Base-by-base conservation (phyloP, 2,888 invertebrate genomes). In the Tenthredo mesomela region DNA sequence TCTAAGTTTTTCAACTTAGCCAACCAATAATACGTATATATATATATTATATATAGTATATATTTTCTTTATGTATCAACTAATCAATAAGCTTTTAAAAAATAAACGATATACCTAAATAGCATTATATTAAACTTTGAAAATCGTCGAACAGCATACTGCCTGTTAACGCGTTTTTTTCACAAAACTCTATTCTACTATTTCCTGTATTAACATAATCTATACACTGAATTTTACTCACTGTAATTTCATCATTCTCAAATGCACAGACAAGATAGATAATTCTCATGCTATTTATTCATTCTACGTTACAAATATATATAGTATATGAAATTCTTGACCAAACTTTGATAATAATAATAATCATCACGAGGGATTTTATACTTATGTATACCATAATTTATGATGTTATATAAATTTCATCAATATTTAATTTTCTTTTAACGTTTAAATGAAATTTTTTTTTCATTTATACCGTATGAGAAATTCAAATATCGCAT, bases 21-120 rank as follows among this genome's bases (percentile, higher is more conserved):
- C 25, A 77, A 25, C 15, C 29, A n/a, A 50, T 50, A 54, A 33
- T n/a, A n/a, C n/a, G n/a, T n/a, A n/a, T 47, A 77, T 37, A 33
- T 29, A 18, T 2, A 33, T 33, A 50, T 29, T 33, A 33, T 33
- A 33, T 33, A 33, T 33, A 33, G 9, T 50, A 25, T 47, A 25
- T 25, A 43, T 47, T 33, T 54, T 47, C 21, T 73, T 10, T 73
- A 73, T n/a, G 29, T 33, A 73, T 29, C 33, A 33, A 80, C 50
- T 40, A 61, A 61, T 80, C 37, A 37, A n/a, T 80, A 37, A 58
- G 58, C n/a, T 80, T 80, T 4, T 77, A 40, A 29, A 61, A 80
- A 61, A 80, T 61, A 40, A 61, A 61, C 9, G 18, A 37, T 61
- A 5, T 40, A 37, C 6, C 37, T 37, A 40, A 15, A 21, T 33